Base-by-base conservation (phyloP, 2,888 invertebrate species). In the Melanchra persicariae region DNA sequence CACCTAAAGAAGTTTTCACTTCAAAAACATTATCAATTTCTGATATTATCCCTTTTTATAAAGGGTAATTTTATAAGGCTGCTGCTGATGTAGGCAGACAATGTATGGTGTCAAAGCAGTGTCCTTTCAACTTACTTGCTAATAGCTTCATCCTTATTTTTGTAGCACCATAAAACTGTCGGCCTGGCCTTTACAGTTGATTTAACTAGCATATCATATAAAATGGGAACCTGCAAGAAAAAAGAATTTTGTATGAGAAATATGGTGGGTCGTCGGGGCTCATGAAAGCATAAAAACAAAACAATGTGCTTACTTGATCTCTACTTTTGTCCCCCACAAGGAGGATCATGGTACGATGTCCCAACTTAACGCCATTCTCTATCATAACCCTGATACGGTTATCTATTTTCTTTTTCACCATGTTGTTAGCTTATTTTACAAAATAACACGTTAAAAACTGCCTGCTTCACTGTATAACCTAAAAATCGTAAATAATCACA, bases 101-200 rank as follows among this genome's bases (percentile, higher is more conserved):
- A 37, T 15, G 43, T 43, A 15, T 1, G 43, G 43, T 15, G 5
- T 9, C n/a, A 43, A 15, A 15, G 15, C 43, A 43, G 3, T 43
- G 43, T 43, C 12, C 19, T 45, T n/a, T 34, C n/a, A 34, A 91
- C 93, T 92, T 93, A 97, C 98, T 98, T 98, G 94, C 98, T 98
- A 82, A 98, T 98, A 37, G 98, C 98, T 85, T 99, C 97, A 90
- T 99, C 98, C 83, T 97, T 97, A 85, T 97, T 99, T 97, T 99
- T 99, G 93, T 99, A 99, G 92, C 99, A 99, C 99, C 99, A 99
- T 15, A 99, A 94, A 1, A 99, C 99, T 55, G 98, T 98, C 0
- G 99, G 99, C 52, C 99, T 96, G 0, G 99, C 97, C 93, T 99
- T 99, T 0, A 99, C 98, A 62, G 98, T 97, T 1, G 99, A 98